phyloP scores from a whole-genome alignment of 2,888 invertebrate species.

The Tipula unca region DNA sequence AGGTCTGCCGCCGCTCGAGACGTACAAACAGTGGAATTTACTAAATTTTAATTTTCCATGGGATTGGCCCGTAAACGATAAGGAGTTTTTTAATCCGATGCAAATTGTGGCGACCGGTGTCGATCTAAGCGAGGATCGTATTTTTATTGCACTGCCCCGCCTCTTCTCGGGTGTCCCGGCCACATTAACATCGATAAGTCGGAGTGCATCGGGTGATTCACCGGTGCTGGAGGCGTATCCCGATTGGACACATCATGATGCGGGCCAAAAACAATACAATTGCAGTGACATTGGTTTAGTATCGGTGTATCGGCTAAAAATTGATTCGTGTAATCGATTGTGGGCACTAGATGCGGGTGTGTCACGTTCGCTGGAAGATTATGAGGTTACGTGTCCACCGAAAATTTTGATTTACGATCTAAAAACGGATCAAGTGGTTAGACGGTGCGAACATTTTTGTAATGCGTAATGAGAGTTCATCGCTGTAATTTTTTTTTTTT shows the following conservation, averaged over 20 bases:
- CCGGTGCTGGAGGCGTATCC: conserved; percentile 66
- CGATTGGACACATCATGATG: conserved; percentile 68
- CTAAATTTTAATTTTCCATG: conserved; percentile 58
- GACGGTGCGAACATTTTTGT: conserved; percentile 34
- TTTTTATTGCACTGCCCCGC: conserved; percentile 69
- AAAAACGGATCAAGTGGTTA: conserved; percentile 58
- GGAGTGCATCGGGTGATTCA: conserved; percentile 56
- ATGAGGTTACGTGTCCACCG: conserved; percentile 60
- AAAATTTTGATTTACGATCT: conserved; percentile 74
- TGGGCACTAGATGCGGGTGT: conserved; percentile 71
- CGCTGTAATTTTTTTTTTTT: no score
- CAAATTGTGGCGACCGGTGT: conserved; percentile 71
- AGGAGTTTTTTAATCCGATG: conserved; percentile 49
- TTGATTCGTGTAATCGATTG: conserved; percentile 72
- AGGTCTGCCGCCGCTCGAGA: conserved; percentile 45
- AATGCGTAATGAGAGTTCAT: not conserved
- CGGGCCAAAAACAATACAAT: conserved; percentile 59
- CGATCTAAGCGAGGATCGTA: conserved; percentile 59
- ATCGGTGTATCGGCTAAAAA: conserved; percentile 67
- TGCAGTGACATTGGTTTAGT: conserved; percentile 67
- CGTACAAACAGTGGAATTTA: conserved; percentile 61
- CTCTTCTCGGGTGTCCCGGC: conserved; percentile 68
- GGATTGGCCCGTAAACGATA: conserved; percentile 47
- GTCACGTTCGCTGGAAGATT: conserved; percentile 53
- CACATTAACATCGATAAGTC: conserved; percentile 60